Conservation (phyloP, 2,113 vertebrate species). For the Neomonachus schauinslandi region DNA sequence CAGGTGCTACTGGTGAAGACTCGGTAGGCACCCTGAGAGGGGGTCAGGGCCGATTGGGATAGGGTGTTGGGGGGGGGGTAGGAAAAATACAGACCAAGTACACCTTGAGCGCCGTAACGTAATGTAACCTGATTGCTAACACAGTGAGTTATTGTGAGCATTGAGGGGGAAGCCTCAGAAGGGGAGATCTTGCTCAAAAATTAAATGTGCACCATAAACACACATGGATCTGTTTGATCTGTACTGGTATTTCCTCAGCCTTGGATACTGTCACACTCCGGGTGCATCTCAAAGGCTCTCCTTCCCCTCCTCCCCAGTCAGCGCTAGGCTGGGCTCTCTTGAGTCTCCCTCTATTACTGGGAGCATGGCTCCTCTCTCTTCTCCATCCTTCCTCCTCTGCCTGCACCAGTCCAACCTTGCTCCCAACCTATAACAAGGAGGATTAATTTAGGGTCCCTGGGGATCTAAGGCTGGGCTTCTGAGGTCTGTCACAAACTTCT, state of each 20-base stretch:
- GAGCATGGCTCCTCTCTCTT: not conserved
- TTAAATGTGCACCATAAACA: not conserved
- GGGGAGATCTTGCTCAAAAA: not conserved
- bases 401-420: not conserved
- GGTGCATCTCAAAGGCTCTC: not conserved
- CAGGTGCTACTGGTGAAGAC: conserved; percentile 99
- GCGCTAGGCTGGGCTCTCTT: not conserved
- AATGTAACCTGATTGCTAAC: not conserved
- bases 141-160: not conserved
- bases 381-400: not conserved
- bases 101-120: not conserved
- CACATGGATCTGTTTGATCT: not conserved
- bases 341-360: not conserved
- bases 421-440: not conserved
- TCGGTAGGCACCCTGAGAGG: conserved; percentile 93
- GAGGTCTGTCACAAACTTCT: not conserved
- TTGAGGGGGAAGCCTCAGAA: not conserved
- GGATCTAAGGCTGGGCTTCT: not conserved
- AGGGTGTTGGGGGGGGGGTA: not conserved
- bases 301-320: not conserved
- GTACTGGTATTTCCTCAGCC: not conserved
- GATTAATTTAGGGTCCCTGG: not conserved
- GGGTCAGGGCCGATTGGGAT: fast-evolving
- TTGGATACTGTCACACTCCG: fast-evolving
- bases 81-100: conserved; percentile 32